Percentiles rank a stretch among this genome's conserved stretches.
These are phyloP conservation scores for Parapristionchus giblindavisi DNA, from an alignment of 2,888 invertebrate genomes.

Conservation along the genomic window DNA sequence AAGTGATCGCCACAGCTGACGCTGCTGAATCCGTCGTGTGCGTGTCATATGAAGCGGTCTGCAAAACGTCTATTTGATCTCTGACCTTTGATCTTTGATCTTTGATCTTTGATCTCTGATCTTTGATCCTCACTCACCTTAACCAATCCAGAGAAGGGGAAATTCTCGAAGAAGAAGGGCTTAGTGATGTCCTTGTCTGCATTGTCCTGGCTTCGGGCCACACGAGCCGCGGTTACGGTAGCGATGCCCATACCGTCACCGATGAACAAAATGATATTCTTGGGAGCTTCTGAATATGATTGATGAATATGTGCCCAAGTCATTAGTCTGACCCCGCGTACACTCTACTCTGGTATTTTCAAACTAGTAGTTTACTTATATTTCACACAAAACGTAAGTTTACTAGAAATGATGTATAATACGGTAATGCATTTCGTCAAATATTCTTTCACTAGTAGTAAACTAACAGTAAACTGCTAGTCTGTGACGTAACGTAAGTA, in stretches of 20 bases:
- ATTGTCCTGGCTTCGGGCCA: slow-evolving; percentile 74
- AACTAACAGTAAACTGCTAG: too few relatives aligned
- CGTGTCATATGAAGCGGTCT: slow-evolving; percentile 39
- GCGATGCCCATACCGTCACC: slow-evolving; percentile 92
- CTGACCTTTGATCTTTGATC: not conserved
- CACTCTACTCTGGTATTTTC: too few relatives aligned
- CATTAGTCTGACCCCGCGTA: too few relatives aligned
- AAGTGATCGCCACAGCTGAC: slow-evolving; percentile 63
- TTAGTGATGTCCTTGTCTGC: slow-evolving; percentile 56
- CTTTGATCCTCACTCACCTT: slow-evolving; percentile 31
- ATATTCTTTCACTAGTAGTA: too few relatives aligned
- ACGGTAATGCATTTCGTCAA: too few relatives aligned
- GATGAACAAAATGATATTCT: slow-evolving; percentile 85
- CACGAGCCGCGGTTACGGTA: slow-evolving; percentile 84
- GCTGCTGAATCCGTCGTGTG: slow-evolving; percentile 61
- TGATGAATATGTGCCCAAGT: slow-evolving; percentile 1
- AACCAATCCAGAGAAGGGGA: slow-evolving; percentile 25
- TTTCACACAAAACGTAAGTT: too few relatives aligned
- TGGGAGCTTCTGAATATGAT: slow-evolving; percentile 73
- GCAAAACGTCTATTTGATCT: too few relatives aligned
- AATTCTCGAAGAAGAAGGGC: slow-evolving; percentile 33
- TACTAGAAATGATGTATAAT: too few relatives aligned
- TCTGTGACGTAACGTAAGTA: too few relatives aligned
- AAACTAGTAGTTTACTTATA: too few relatives aligned
- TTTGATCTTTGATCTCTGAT: not conserved